phyloP scores from a whole-genome alignment of 2,888 invertebrate genomes.

The Mythimna lalbum region DNA sequence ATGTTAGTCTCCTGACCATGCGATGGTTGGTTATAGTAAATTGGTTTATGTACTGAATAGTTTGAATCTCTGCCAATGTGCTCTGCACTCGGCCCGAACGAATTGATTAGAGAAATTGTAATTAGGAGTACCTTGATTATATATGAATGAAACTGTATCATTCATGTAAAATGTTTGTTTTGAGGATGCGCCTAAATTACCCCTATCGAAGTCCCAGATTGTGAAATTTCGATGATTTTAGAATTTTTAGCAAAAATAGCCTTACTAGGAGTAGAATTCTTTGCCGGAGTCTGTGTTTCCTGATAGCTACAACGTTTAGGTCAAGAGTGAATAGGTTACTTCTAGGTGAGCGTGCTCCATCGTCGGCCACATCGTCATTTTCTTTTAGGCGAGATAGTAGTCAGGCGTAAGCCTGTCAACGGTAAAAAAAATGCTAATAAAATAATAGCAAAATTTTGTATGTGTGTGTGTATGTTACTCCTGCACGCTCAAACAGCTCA shows the following conservation, averaged over 20 bases:
- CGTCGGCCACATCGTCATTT: too few species aligned
- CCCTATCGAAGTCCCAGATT: neutral
- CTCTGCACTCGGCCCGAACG: conserved; percentile 46
- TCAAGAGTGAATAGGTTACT: too few species aligned
- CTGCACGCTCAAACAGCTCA: too few species aligned
- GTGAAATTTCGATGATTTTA: neutral
- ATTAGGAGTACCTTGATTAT: conserved; percentile 48
- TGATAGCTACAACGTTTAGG: too few species aligned
- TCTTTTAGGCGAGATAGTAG: too few species aligned
- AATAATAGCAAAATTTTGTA: too few species aligned
- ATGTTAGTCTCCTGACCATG: conserved; percentile 60
- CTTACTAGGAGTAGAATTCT: too few species aligned
- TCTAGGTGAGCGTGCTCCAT: too few species aligned
- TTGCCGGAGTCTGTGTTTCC: too few species aligned
- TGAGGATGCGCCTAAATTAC: neutral
- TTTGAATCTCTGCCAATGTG: conserved; percentile 65
- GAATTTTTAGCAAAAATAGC: neutral
- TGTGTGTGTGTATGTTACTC: too few species aligned
- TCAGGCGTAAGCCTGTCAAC: too few species aligned
- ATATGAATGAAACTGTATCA: conserved; percentile 55
- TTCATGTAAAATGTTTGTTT: conserved; percentile 36
- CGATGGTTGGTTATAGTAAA: conserved; percentile 57
- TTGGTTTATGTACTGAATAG: conserved; percentile 57
- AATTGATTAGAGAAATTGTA: conserved; percentile 59
- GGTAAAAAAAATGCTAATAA: too few species aligned